phyloP scores from a whole-genome alignment of 1,140 invertebrate species.

The Akabosia matsudoensis region DNA sequence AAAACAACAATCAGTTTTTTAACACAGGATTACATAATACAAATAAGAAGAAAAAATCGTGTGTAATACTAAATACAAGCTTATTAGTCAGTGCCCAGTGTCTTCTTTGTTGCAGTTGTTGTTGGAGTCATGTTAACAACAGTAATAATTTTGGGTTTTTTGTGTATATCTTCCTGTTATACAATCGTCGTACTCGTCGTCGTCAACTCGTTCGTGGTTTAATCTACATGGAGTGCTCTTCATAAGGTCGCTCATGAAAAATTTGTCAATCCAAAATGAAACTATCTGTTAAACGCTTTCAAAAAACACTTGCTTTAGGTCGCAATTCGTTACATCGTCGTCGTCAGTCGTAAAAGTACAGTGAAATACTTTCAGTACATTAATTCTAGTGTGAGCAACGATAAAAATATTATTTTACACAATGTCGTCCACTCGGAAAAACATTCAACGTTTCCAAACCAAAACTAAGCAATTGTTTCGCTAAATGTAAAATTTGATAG shows the following conservation, averaged over 20 bases:
- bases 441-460: no score
- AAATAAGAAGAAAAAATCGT: no score
- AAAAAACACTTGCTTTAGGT: not conserved
- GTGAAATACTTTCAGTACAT: not conserved
- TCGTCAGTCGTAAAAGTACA: not conserved
- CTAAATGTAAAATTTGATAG: no score
- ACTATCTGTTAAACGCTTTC: not conserved
- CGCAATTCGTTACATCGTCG: not conserved
- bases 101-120: not conserved
- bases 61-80: not conserved
- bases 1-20: no score
- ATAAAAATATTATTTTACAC: not conserved
- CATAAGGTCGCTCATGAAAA: not conserved
- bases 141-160: no score
- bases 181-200: not conserved
- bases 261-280: not conserved
- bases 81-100: not conserved
- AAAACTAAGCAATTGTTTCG: no score
- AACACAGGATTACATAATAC: no score
- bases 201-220: not conserved
- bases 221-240: not conserved
- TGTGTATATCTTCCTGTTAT: not conserved
- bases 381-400: not conserved
- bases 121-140: not conserved
- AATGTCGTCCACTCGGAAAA: no score